Conservation (phyloP, 2,113 vertebrate genomes). For the Rousettus leschenaultii region DNA sequence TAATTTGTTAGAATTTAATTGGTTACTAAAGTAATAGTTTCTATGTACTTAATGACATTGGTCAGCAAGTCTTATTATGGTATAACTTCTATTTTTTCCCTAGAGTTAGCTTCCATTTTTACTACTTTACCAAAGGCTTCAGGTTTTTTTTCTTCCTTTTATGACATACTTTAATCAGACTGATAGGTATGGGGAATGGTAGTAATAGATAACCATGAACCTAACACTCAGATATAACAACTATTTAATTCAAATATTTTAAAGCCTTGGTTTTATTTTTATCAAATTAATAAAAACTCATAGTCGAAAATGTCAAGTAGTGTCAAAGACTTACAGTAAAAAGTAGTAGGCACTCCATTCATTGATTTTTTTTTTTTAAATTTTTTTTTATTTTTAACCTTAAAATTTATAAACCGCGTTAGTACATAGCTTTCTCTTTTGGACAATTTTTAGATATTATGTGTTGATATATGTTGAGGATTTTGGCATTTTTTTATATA, state of each 20-base stretch:
- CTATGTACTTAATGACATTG: neutral
- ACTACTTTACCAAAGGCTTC: neutral
- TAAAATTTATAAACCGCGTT: neutral
- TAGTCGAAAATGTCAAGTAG: neutral
- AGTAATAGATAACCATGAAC: neutral
- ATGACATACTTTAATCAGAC: neutral
- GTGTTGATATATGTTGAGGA: neutral
- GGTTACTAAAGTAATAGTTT: neutral
- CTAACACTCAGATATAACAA: neutral
- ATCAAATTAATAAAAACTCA: neutral
- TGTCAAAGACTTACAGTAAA: neutral
- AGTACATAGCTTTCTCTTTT: neutral
- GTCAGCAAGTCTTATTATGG: neutral
- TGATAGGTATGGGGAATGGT: neutral
- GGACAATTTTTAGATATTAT: neutral
- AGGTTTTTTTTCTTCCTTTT: neutral
- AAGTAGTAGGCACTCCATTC: neutral
- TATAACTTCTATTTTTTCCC: neutral
- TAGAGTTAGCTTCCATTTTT: neutral
- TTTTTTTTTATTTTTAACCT: neutral
- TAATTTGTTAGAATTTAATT: neutral
- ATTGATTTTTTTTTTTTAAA: conserved; percentile 11
- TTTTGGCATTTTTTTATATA: neutral
- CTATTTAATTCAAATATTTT: neutral
- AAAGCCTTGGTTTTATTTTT: neutral